Evolutionary conservation across 2,113 vertebrate species (phyloP).

Genomic region (Macaca nemestrina): DNA sequence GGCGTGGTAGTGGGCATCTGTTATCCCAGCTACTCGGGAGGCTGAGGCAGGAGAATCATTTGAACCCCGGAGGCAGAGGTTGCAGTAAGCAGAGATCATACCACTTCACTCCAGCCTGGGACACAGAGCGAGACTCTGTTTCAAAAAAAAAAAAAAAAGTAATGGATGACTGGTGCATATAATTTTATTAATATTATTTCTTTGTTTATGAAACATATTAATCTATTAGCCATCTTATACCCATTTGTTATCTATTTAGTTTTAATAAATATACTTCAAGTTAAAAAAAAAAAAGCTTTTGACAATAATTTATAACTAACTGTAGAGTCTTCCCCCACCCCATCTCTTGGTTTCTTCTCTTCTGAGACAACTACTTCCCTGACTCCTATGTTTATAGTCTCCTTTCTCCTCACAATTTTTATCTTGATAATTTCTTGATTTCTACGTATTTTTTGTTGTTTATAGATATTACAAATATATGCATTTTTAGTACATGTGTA

Average conservation of each 20-base stretch:
- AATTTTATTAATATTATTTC: neutral
- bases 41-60: no score
- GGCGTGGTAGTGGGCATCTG: no score
- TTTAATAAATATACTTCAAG: neutral
- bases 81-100: no score
- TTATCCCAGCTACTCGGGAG: no score
- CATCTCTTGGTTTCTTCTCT: neutral
- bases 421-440: neutral
- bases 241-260: neutral
- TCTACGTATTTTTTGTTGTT: neutral
- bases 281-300: neutral
- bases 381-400: neutral
- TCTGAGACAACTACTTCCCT: neutral
- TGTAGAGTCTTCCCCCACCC: rapidly evolving
- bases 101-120: no score
- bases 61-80: no score
- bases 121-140: no score
- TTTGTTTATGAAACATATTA: neutral
- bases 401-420: neutral
- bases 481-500: neutral
- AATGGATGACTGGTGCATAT: neutral
- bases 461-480: neutral
- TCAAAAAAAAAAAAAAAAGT: neutral
- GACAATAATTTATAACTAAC: neutral
- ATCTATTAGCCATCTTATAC: neutral